Evolutionary conservation across 2,113 vertebrate genomes (phyloP).

Genomic region (Sebastes schlegelii): DNA sequence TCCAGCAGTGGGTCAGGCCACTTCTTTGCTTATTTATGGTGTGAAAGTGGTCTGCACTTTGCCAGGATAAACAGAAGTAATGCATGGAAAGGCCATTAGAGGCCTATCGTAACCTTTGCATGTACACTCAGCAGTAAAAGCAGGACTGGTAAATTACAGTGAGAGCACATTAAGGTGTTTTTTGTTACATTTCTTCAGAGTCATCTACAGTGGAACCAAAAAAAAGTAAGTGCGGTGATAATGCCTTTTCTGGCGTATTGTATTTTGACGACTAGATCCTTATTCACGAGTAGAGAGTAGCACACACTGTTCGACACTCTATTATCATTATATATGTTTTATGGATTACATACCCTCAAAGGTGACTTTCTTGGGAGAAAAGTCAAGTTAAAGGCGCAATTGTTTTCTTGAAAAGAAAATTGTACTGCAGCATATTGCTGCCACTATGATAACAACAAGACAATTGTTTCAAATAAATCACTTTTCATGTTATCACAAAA

Average conservation of each 20-base stretch:
- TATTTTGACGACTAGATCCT: background rate
- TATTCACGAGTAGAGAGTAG: background rate
- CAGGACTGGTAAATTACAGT: slow-evolving; percentile 13
- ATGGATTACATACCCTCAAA: background rate
- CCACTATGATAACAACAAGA: background rate
- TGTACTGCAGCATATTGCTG: background rate
- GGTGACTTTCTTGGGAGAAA: no score
- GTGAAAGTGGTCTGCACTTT: slow-evolving; percentile 15
- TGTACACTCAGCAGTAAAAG: slow-evolving; percentile 13
- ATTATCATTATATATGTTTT: background rate
- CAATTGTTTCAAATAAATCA: background rate
- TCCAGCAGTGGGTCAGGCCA: slow-evolving; percentile 21
- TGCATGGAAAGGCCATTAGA: slow-evolving; percentile 46
- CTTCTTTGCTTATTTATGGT: slow-evolving; percentile 50
- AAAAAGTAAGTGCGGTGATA: background rate
- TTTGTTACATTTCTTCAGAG: background rate
- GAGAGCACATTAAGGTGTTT: background rate
- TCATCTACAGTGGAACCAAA: background rate
- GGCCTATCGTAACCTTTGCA: slow-evolving; percentile 32
- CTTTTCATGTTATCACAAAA: background rate
- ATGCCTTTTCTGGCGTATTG: background rate
- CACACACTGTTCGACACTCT: background rate
- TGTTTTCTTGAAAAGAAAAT: background rate
- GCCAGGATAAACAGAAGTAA: slow-evolving; percentile 44
- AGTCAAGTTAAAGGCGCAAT: background rate